Evolutionary conservation across 2,113 vertebrate species (phyloP), one percentile per base, ranked within the genome.

Genomic region (Tauraco erythrolophus): DNA sequence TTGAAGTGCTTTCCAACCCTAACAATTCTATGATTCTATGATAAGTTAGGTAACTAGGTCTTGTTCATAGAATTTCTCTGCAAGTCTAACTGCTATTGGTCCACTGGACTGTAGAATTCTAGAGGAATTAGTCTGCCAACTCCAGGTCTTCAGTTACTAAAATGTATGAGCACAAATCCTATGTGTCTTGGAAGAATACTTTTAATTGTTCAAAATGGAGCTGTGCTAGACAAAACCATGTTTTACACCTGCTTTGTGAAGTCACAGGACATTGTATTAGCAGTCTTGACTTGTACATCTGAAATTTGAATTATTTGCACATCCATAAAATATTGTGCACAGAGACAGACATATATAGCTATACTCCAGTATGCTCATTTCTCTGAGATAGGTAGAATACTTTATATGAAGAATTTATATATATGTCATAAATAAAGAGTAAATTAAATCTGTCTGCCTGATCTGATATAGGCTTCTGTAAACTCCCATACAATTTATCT

Each of bases 401-500:
- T 85, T 77, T 75, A 70, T 31, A 41, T 0, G 56, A 17, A 56
- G 14, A 82, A 86, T 60, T 50, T 81, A 25, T 51, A 70, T 56
- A 30, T 87, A 9, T 68, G 62, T 43, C 27, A 78, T 56, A 89
- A 85, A 82, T 64, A 69, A 48, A 61, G 60, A 69, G 7, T 72
- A 85, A 82, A 91, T 82, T 51, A 61, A 88, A 39, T 78, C 31
- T 68, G 33, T 72, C 33, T 74, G n/a, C 7, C 31, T 87, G 54
- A 31, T 48, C 19, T 76, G n/a, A 54, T 30, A 15, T 51, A 57
- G 33, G 28, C 39, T 84, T 58, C 39, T 72, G 19, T 45, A 51
- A 83, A 18, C 24, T 61, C 39, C 87, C 60, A 83, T 94, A 94
- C 72, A 86, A 90, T 91, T 92, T 96, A 28, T 70, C 84, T 94